Percentiles rank a stretch among this genome's conserved stretches.
phyloP scores from a whole-genome alignment of 2,113 vertebrate species.

The Myrmophylax atrothorax region DNA sequence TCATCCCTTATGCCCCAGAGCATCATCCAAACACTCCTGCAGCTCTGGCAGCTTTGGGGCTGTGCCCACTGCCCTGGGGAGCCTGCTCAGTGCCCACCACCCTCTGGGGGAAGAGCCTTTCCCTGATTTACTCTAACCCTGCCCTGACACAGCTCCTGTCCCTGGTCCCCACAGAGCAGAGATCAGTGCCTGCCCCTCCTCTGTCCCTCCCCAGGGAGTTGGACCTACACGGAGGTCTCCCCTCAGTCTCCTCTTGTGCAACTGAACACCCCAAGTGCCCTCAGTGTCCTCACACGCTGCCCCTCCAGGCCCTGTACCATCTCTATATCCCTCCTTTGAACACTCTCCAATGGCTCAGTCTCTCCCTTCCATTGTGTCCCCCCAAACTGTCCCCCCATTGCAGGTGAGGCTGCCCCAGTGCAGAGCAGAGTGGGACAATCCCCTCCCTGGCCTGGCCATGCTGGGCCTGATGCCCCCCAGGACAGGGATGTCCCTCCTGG shows the following conservation, averaged over 20 bases:
- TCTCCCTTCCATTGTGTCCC: not conserved
- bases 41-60: too few relatives aligned
- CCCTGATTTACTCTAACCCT: not conserved
- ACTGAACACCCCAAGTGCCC: not conserved
- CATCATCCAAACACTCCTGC: too few relatives aligned
- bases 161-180: not conserved
- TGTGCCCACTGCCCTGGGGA: too few relatives aligned
- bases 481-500: not conserved
- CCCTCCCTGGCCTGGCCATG: not conserved
- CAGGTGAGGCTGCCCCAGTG: not conserved
- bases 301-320: not conserved
- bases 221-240: not conserved
- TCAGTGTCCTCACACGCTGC: not conserved
- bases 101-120: not conserved
- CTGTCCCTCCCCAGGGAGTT: not conserved
- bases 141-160: not conserved
- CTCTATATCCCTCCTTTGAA: accelerated
- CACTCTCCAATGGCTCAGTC: not conserved
- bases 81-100: not conserved
- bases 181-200: not conserved
- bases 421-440: not conserved
- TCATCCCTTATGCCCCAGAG: too few relatives aligned
- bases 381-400: not conserved
- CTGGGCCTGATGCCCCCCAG: not conserved
- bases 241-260: not conserved